These are phyloP conservation scores for Megaleporinus macrocephalus DNA, from an alignment of 2,113 vertebrate species.

Conservation along the genomic window DNA sequence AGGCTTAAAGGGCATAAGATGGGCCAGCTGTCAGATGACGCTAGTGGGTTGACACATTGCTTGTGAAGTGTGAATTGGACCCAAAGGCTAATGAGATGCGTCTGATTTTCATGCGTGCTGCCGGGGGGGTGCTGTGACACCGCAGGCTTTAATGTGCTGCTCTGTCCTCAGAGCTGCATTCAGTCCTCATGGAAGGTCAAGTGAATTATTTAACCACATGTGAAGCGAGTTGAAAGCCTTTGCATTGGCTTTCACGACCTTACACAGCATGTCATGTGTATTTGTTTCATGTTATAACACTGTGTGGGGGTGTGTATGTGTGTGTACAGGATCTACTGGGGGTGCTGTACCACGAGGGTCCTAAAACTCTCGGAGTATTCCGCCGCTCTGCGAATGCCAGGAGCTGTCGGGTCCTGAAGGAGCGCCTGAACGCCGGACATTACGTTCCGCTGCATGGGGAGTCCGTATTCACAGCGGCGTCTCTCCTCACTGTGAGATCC, in stretches of 20 bases:
- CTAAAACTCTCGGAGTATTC: constrained; percentile 80
- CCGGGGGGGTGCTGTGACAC: no score
- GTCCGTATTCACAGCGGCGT: constrained; percentile 81
- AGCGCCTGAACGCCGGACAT: constrained; percentile 77
- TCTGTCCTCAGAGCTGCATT: no score
- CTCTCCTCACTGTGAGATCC: constrained; percentile 78
- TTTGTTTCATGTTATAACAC: neutral
- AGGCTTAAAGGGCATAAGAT: neutral
- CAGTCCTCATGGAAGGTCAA: no score
- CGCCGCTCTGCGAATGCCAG: constrained; percentile 82
- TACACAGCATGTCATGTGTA: no score
- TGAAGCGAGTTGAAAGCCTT: no score
- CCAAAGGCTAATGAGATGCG: neutral
- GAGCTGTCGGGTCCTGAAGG: constrained; percentile 81
- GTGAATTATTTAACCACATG: no score
- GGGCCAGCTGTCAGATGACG: neutral
- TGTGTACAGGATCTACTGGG: constrained; percentile 78
- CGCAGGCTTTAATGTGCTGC: no score
- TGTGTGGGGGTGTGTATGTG: constrained; percentile 17
- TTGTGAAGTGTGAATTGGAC: neutral
- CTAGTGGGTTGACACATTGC: neutral
- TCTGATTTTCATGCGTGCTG: no score
- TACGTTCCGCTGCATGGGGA: constrained; percentile 74
- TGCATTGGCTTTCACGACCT: no score
- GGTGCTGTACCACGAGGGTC: constrained; percentile 77